Base-by-base conservation (phyloP, 2,113 vertebrate species). In the Bothrops jararaca region DNA sequence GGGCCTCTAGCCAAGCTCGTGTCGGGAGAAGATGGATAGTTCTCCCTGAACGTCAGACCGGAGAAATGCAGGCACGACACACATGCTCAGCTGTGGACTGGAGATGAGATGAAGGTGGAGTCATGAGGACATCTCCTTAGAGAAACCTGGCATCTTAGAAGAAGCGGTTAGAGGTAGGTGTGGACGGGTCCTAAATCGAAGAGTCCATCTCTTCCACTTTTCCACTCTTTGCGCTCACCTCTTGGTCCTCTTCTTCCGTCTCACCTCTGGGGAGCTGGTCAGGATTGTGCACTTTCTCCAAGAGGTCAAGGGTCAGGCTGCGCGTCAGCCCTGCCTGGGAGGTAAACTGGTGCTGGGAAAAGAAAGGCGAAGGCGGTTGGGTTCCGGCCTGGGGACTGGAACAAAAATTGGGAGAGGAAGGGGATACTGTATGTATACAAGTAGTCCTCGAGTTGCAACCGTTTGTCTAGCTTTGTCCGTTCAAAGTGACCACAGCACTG, bases 251-350 rank as follows among this genome's bases (percentile, higher is more conserved):
- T 0, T 99, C 98, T 0, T 99, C 98, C 1, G 89, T 64, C 52
- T 96, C 96, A 9, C 95, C 87, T 90, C 88, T 57, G 87, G 96
- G 94, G 39, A 98, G 97, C 86, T 98, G 98, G 93, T 98, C 98
- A 5, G 99, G 98, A 86, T 99, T 96, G 53, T 93, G 96, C 50
- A 97, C 95, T 88, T 98, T 98, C 93, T 99, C 99, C 92, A 99
- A 97, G 94, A 99, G 97, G 39, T 99, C 98, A 39, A 98, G 97
- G 64, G 98, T 98, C 94, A 99, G 97, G 5, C 97, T 97, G 93
- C 96, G 97, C 10, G 93, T 98, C 91, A 99, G 97, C 54, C 96
- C 93, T 0, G 96, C 94, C 96, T 98, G 98, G 5, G 96, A 97
- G 90, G 99, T 94, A 93, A 99, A 97, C 10, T 96, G 91, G 92